Evolutionary conservation across 2,113 vertebrate species (phyloP).

Genomic region (Rhinopithecus roxellana): DNA sequence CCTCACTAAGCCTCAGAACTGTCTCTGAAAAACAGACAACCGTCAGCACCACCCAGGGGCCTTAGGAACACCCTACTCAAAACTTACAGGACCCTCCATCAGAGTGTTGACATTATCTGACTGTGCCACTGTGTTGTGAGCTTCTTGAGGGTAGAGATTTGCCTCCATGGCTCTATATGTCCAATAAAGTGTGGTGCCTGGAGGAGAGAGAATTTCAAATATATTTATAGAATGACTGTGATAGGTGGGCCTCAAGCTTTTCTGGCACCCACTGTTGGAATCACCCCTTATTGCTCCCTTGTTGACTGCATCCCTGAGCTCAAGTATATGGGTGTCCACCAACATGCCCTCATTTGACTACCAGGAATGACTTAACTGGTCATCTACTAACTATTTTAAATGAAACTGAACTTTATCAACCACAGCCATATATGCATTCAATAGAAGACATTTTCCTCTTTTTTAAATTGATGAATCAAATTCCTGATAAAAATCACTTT

Average conservation of each 20-base stretch:
- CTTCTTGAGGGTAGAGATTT: neutral
- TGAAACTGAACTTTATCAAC: neutral
- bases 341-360: neutral
- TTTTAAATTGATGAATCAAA: neutral
- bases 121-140: neutral
- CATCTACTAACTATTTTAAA: neutral
- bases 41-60: neutral
- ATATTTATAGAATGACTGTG: neutral
- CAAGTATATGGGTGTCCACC: neutral
- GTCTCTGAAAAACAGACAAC: neutral
- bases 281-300: neutral
- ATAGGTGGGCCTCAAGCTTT: neutral
- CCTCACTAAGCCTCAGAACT: neutral
- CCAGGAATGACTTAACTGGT: neutral
- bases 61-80: neutral
- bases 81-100: rapidly evolving
- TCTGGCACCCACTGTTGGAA: neutral
- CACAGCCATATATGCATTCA: neutral
- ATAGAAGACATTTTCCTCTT: neutral
- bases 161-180: neutral
- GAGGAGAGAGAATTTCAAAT: neutral
- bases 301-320: neutral
- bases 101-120: neutral
- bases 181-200: neutral
- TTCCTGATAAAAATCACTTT: neutral